Evolutionary conservation across 2,888 invertebrate species (phyloP).

Genomic region (Cosmopolites sordidus): DNA sequence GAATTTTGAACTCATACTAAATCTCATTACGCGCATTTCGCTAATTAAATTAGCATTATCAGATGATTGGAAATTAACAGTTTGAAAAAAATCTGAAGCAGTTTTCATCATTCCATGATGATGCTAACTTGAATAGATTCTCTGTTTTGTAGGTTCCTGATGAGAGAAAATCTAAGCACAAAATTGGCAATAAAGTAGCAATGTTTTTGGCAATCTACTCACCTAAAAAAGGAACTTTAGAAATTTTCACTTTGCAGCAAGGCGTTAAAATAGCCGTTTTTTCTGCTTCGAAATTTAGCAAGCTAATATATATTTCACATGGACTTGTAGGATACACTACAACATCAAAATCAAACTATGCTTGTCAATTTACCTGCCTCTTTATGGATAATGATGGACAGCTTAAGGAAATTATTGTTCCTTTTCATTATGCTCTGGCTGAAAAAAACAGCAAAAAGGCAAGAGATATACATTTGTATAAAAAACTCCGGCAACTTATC

Average conservation of each 20-base stretch:
- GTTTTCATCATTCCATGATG: too few species aligned
- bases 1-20: too few species aligned
- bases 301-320: constrained; percentile 74
- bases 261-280: constrained; percentile 89
- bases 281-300: constrained; percentile 80
- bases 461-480: constrained; percentile 80
- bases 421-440: constrained; percentile 86
- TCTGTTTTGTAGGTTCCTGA: constrained; percentile 63
- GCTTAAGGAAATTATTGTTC: constrained; percentile 77
- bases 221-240: constrained; percentile 85
- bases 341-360: constrained; percentile 53
- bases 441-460: constrained; percentile 83
- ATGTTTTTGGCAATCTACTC: constrained; percentile 90
- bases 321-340: constrained; percentile 70
- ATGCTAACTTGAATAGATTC: too few species aligned
- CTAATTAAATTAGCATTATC: too few species aligned
- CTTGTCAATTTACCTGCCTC: constrained; percentile 67
- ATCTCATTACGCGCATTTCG: too few species aligned
- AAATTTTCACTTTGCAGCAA: constrained; percentile 88
- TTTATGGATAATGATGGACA: constrained; percentile 80
- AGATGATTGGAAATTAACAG: too few species aligned
- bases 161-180: constrained; percentile 47
- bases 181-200: constrained; percentile 52
- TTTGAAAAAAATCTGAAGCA: too few species aligned
- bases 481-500: constrained; percentile 66